These are phyloP conservation scores for Paramormyrops hopkinsi DNA, from an alignment of 2,797 vertebrate genomes.

Conservation along the genomic window DNA sequence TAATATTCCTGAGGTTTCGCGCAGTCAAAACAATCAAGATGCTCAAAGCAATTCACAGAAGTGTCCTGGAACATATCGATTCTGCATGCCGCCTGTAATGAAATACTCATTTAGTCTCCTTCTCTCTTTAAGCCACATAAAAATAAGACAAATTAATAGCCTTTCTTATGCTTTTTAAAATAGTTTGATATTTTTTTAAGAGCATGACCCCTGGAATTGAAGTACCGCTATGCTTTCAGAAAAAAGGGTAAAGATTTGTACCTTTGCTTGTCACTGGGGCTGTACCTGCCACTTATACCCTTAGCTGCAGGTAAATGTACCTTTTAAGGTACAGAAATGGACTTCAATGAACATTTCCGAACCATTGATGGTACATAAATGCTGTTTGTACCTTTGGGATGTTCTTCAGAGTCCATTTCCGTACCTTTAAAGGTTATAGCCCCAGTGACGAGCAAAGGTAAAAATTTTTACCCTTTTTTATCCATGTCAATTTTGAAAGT, in stretches of 20 bases:
- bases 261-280: not conserved
- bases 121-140: not conserved
- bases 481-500: not conserved
- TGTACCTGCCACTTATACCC: not conserved
- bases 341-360: too few species aligned
- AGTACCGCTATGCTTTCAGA: not conserved
- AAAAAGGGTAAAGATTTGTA: not conserved
- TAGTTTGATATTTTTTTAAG: not conserved
- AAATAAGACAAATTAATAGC: not conserved
- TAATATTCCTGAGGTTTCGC: not conserved
- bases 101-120: not conserved
- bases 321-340: too few species aligned
- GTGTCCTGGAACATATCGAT: not conserved
- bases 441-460: not conserved
- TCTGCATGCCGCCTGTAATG: not conserved
- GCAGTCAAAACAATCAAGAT: not conserved
- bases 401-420: not conserved
- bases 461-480: not conserved
- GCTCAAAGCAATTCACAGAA: not conserved
- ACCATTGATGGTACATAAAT: not conserved
- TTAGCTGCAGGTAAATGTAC: too few species aligned
- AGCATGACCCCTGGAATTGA: not conserved
- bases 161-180: not conserved
- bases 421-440: not conserved
- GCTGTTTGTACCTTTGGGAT: not conserved